A percentile compares a stretch with the other conserved stretches of the same genome.
These are phyloP conservation scores for Protonemura montana DNA, from an alignment of 2,888 invertebrate genomes.

Conservation along the genomic window DNA sequence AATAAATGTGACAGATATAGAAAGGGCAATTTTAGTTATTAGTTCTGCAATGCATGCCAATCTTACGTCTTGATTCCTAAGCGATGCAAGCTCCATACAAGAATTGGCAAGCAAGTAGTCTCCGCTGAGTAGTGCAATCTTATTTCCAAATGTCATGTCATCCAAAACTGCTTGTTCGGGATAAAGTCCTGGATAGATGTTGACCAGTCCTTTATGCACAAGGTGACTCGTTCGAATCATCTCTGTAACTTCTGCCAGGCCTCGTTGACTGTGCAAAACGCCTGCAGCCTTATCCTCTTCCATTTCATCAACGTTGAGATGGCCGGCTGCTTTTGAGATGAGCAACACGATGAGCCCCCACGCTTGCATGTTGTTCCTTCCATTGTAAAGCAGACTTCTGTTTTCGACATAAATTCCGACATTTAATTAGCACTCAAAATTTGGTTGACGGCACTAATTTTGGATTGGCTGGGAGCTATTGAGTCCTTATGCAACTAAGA, in stretches of 20 bases:
- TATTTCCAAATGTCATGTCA: conserved; percentile 94
- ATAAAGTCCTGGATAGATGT: conserved; percentile 71
- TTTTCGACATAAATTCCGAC: conserved; percentile 44
- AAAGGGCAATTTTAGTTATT: not conserved
- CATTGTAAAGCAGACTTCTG: conserved; percentile 89
- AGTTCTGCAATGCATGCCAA: not conserved
- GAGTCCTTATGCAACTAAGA: too few relatives aligned
- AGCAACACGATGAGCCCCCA: conserved; percentile 91
- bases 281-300: conserved; percentile 84
- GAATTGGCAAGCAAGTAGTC: conserved; percentile 92
- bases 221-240: conserved; percentile 94
- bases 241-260: conserved; percentile 93
- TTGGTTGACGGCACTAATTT: too few relatives aligned
- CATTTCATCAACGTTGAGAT: conserved; percentile 80
- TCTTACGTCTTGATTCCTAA: conserved; percentile 66
- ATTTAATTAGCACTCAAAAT: not conserved
- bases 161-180: conserved; percentile 67
- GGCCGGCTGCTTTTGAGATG: conserved; percentile 91
- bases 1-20: not conserved
- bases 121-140: conserved; percentile 90
- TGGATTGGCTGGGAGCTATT: too few relatives aligned
- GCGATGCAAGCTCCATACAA: conserved; percentile 83
- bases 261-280: conserved; percentile 84
- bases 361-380: conserved; percentile 91
- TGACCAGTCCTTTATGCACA: conserved; percentile 88